These are phyloP conservation scores for Notolepis coatsorum DNA, from an alignment of 2,797 vertebrate genomes.

Conservation along the genomic window DNA sequence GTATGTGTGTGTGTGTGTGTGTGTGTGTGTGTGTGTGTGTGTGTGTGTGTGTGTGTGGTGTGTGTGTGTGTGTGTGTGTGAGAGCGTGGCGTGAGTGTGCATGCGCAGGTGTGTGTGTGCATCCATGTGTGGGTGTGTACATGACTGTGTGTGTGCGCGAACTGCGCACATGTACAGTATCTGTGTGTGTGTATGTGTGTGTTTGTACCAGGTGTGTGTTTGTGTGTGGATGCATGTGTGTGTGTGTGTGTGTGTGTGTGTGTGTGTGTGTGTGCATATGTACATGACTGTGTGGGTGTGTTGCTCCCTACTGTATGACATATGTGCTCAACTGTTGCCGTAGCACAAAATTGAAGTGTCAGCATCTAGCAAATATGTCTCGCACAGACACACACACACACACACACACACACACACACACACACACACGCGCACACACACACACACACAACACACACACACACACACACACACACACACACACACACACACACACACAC, in stretches of 20 bases:
- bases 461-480: not conserved
- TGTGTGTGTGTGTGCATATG: not conserved
- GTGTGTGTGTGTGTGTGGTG: slow-evolving; percentile 13
- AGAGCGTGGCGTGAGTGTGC: not conserved
- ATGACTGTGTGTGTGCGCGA: not conserved
- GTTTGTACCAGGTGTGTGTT: slow-evolving; percentile 2
- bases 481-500: not conserved
- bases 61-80: slow-evolving; percentile 11
- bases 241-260: not conserved
- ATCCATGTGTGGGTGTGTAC: not conserved
- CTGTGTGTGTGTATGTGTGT: slow-evolving; percentile 5
- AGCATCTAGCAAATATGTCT: slow-evolving; percentile 4
- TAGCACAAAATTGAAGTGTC: slow-evolving; percentile 23
- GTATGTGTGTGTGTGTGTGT: slow-evolving; percentile 8
- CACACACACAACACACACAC: not conserved
- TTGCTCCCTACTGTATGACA: slow-evolving; percentile 10
- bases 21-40: slow-evolving; percentile 5
- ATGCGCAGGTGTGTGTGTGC: not conserved
- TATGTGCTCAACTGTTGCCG: slow-evolving; percentile 44
- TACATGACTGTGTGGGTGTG: not conserved
- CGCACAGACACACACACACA: not conserved
- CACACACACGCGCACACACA: not conserved
- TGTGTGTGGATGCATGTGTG: not conserved
- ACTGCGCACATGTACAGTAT: too few relatives aligned
- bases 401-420: not conserved